Evolutionary conservation across 2,797 vertebrate genomes (phyloP).

Genomic region (Nyctibius grandis): DNA sequence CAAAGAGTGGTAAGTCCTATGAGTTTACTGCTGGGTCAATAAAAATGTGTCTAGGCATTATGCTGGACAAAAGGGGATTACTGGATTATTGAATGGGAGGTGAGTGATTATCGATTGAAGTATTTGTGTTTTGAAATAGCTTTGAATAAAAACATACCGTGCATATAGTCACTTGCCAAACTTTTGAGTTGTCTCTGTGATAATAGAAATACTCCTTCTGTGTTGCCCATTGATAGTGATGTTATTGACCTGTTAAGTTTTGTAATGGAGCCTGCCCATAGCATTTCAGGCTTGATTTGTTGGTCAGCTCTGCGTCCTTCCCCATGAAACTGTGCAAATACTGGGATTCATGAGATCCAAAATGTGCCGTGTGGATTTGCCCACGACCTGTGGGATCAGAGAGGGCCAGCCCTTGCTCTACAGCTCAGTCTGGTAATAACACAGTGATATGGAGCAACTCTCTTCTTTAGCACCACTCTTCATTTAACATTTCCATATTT

Average conservation of each 20-base stretch:
- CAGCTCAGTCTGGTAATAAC: neutral
- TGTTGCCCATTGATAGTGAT: neutral
- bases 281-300: neutral
- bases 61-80: slow-evolving; percentile 42
- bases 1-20: neutral
- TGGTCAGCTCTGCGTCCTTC: neutral
- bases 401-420: neutral
- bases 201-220: neutral
- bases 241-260: neutral
- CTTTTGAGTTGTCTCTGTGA: neutral
- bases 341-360: neutral
- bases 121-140: slow-evolving; percentile 37
- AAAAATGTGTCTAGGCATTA: slow-evolving; percentile 45
- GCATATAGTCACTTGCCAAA: neutral
- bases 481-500: neutral
- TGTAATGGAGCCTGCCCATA: neutral
- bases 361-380: fast-evolving
- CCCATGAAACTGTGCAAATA: neutral
- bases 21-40: slow-evolving; percentile 50
- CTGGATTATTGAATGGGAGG: slow-evolving; percentile 42
- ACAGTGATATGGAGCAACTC: neutral
- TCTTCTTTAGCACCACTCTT: neutral
- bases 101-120: slow-evolving; percentile 29
- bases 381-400: fast-evolving
- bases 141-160: neutral